A percentile compares a stretch with the other conserved stretches of the same genome.
These are phyloP conservation scores for Loxodonta africana DNA, from an alignment of 2,113 vertebrate species.

Conservation along the genomic window DNA sequence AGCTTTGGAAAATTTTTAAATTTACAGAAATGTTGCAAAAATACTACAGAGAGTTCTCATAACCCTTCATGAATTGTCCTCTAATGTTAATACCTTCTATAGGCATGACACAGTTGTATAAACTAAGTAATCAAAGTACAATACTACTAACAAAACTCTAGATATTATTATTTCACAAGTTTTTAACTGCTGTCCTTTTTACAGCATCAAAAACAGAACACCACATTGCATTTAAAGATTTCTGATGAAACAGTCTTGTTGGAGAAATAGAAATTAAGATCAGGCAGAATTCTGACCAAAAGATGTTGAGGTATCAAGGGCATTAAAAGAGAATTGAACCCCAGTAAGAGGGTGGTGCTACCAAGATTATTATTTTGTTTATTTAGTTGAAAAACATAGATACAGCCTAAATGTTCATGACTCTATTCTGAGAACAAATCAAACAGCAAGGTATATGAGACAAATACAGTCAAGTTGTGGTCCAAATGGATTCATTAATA, in stretches of 20 bases:
- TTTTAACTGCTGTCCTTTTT: not conserved
- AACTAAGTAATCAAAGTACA: too few relatives aligned
- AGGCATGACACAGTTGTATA: too few relatives aligned
- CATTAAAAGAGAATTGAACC: not conserved
- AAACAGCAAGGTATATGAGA: not conserved
- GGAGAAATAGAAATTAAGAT: not conserved
- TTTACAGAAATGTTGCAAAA: not conserved
- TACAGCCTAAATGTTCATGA: not conserved
- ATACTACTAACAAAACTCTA: not conserved
- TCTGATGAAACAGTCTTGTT: not conserved
- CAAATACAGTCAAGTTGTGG: not conserved
- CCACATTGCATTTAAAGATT: not conserved
- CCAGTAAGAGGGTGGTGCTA: not conserved
- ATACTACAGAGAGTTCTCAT: too few relatives aligned
- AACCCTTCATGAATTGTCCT: too few relatives aligned
- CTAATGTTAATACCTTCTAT: too few relatives aligned
- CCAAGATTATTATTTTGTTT: not conserved
- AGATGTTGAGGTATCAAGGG: not conserved
- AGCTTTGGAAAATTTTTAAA: not conserved
- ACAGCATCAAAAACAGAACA: not conserved
- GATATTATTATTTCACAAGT: not conserved
- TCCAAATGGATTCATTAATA: not conserved
- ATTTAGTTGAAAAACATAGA: not conserved
- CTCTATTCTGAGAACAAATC: not conserved
- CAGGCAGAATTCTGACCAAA: not conserved